A percentile compares a stretch with the other conserved stretches of the same genome.
These are phyloP conservation scores for Melitaea cinxia DNA, from an alignment of 1,140 invertebrate genomes.

Conservation along the genomic window DNA sequence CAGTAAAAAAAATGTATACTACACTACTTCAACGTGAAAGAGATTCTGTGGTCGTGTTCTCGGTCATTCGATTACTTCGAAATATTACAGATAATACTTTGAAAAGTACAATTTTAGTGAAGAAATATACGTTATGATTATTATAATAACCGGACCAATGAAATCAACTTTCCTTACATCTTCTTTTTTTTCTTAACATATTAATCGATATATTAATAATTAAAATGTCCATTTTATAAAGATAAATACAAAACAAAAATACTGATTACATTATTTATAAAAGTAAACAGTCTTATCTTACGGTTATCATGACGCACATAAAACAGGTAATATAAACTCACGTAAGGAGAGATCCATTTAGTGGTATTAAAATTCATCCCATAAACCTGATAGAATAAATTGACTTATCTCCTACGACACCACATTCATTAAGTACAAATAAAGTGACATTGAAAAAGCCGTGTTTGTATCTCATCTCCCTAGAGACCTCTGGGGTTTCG, in stretches of 20 bases:
- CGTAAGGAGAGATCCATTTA: background rate
- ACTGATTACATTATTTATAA: too few relatives aligned
- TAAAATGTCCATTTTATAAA: too few relatives aligned
- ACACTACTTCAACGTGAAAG: background rate
- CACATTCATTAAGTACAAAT: conserved; percentile 66
- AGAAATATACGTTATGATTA: too few relatives aligned
- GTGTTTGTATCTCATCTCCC: conserved; percentile 53
- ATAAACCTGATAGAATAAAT: conserved; percentile 23
- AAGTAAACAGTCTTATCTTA: background rate
- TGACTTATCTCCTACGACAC: conserved; percentile 34
- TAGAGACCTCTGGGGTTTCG: conserved; percentile 57
- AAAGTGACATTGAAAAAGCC: conserved; percentile 73
- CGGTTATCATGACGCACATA: background rate
- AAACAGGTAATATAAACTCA: background rate
- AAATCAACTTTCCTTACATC: too few relatives aligned
- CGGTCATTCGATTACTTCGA: too few relatives aligned
- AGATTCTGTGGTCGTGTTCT: background rate
- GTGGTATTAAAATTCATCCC: background rate
- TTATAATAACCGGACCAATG: too few relatives aligned
- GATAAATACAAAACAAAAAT: too few relatives aligned
- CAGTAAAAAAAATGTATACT: background rate
- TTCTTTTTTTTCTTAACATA: too few relatives aligned
- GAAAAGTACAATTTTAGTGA: too few relatives aligned
- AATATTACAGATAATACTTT: too few relatives aligned
- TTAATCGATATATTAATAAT: too few relatives aligned